phyloP scores from a whole-genome alignment of 2,113 vertebrate species.

The Megaceryle torquata region DNA sequence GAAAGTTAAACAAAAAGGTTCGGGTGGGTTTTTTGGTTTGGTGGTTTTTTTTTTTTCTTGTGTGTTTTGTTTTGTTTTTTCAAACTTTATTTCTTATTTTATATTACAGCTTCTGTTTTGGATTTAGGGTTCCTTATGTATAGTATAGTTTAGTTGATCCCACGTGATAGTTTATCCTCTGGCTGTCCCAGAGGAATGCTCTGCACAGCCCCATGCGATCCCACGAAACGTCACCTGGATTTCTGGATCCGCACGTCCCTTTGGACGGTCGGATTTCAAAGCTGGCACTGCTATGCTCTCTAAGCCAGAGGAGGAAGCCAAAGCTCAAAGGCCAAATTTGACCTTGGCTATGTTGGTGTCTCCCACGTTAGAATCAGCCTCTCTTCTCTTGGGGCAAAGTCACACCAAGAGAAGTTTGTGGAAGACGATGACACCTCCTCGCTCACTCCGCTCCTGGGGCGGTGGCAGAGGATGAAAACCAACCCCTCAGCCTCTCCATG shows the following conservation, averaged over 20 bases:
- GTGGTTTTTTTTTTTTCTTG: not conserved
- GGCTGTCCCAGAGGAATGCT: not conserved
- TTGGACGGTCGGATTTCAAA: not conserved
- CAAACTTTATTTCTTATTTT: not conserved
- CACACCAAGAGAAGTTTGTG: not conserved
- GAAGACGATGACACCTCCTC: not conserved
- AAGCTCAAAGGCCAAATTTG: not conserved
- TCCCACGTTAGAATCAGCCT: not conserved
- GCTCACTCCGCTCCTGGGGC: not conserved
- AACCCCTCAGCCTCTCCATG: not conserved
- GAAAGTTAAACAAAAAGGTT: conserved; percentile 34
- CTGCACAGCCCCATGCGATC: not conserved
- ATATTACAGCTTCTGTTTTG: not conserved
- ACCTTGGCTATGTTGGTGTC: not conserved
- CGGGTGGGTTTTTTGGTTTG: not conserved
- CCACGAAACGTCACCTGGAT: not conserved
- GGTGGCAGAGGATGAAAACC: rapidly evolving
- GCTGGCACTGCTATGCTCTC: not conserved
- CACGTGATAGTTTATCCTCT: not conserved
- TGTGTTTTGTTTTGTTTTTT: not conserved
- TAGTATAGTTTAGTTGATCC: not conserved
- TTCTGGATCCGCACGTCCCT: not conserved
- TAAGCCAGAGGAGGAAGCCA: not conserved
- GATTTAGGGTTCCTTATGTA: not conserved
- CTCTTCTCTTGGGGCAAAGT: not conserved